These are phyloP conservation scores for Limnephilus rhombicus DNA, from an alignment of 2,888 invertebrate genomes.

Conservation along the genomic window DNA sequence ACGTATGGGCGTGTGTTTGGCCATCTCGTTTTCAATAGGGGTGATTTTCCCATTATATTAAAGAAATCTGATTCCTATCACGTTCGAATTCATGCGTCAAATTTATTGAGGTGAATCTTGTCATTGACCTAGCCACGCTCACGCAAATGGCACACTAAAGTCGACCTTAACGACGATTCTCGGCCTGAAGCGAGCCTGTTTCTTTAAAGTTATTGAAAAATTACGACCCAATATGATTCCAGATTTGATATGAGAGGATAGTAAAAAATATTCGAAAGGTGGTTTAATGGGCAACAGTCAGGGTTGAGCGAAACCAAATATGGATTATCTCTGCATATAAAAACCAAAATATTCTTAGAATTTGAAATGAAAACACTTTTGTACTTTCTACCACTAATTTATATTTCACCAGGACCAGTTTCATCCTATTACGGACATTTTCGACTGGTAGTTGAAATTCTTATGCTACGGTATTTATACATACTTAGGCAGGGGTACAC, in stretches of 20 bases:
- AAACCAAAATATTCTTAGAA: no score
- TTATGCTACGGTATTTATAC: no score
- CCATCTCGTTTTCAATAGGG: conserved; percentile 26
- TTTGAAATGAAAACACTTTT: no score
- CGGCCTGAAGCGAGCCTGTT: not conserved
- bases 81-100: conserved; percentile 23
- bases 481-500: no score
- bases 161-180: conserved; percentile 1
- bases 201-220: not conserved
- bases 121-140: conserved; percentile 19
- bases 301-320: not conserved
- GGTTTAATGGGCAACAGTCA: not conserved
- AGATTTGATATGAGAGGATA: not conserved
- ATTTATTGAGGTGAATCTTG: conserved; percentile 27
- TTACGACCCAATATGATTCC: not conserved
- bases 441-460: no score
- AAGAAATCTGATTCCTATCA: conserved; percentile 16
- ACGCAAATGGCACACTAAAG: conserved; percentile 29
- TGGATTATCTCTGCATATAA: not conserved
- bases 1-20: not conserved
- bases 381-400: no score
- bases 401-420: no score
- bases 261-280: not conserved
- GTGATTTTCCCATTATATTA: not conserved
- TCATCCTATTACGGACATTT: no score